Conservation (phyloP, 1,140 invertebrate genomes). For the Drosophila tropicalis region DNA sequence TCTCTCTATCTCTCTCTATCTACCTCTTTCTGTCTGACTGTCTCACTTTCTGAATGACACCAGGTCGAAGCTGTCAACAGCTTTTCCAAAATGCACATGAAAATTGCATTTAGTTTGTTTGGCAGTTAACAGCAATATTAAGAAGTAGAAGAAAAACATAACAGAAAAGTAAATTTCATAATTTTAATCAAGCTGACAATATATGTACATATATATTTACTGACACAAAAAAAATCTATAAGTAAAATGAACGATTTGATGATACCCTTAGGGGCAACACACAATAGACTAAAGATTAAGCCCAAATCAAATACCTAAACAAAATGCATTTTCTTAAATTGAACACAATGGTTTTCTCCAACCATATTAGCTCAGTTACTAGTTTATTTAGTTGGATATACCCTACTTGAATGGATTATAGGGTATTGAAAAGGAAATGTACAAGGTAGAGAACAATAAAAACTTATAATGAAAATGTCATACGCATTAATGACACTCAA, state of each 20-base stretch:
- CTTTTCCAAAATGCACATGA: slow-evolving; percentile 30
- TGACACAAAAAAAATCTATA: neutral
- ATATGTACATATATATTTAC: slow-evolving; percentile 24
- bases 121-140: slow-evolving; percentile 18
- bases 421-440: neutral
- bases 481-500: slow-evolving; percentile 78
- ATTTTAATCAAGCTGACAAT: slow-evolving; percentile 43
- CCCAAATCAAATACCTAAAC: too few species aligned
- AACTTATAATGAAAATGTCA: slow-evolving; percentile 79
- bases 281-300: neutral
- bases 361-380: too few species aligned
- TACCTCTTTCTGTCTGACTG: too few species aligned
- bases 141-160: neutral
- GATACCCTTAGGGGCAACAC: neutral
- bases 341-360: too few species aligned
- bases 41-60: slow-evolving; percentile 21
- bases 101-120: slow-evolving; percentile 54
- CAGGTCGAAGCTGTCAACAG: slow-evolving; percentile 27
- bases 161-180: slow-evolving; percentile 46
- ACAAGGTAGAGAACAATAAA: slow-evolving; percentile 44
- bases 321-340: too few species aligned
- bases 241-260: neutral
- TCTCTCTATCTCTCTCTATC: too few species aligned
- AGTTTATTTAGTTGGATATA: neutral
- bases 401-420: neutral